Evolutionary conservation across 2,113 vertebrate genomes (phyloP).

Genomic region (Chloropsis cyanopogon): DNA sequence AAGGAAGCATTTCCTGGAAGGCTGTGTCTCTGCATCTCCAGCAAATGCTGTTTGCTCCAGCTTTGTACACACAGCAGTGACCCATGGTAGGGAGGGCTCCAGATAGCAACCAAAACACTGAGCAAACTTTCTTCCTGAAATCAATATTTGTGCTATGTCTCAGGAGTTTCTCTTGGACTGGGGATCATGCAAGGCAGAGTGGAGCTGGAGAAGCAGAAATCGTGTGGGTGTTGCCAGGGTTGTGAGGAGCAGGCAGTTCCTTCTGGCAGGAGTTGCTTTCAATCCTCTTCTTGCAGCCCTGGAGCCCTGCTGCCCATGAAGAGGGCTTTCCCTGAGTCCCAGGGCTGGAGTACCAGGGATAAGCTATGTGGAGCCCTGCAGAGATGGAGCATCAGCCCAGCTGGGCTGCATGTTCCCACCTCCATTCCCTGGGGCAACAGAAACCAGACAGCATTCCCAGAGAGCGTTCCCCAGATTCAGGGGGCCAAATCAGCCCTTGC

Average conservation of each 20-base stretch:
- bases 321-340: not conserved
- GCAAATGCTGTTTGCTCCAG: not conserved
- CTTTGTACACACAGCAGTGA: not conserved
- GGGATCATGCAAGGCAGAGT: not conserved
- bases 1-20: not conserved
- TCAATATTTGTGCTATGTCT: not conserved
- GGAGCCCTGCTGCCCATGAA: not conserved
- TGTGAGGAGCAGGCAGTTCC: not conserved
- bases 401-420: not conserved
- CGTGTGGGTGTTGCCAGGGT: not conserved
- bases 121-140: not conserved
- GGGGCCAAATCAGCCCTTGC: fast-evolving
- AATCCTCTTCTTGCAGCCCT: not conserved
- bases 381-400: not conserved
- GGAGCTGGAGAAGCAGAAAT: not conserved
- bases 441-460: not conserved
- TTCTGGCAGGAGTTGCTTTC: not conserved
- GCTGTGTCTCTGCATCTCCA: not conserved
- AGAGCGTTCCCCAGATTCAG: not conserved
- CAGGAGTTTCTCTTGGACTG: not conserved
- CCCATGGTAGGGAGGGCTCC: not conserved
- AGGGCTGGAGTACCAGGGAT: not conserved
- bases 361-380: not conserved
- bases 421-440: not conserved
- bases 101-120: not conserved